Conservation (phyloP, 2,888 invertebrate species). For the Philhelius pedissequus region DNA sequence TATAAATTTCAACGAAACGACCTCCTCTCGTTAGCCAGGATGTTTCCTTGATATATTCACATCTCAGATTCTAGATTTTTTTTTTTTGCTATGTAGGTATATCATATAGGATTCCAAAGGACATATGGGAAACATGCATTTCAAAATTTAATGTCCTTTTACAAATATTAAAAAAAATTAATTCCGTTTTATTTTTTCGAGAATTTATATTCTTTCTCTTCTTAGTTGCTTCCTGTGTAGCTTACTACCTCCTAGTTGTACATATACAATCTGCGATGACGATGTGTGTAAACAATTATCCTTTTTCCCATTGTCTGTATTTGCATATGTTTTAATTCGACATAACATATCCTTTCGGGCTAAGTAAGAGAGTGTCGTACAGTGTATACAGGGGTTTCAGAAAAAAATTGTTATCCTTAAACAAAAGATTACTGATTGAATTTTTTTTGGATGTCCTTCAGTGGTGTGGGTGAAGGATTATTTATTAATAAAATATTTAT, state of each 20-base stretch:
- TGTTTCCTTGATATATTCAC: conserved; percentile 47
- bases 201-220: conserved; percentile 7
- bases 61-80: background rate
- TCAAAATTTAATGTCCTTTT: conserved; percentile 63
- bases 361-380: background rate
- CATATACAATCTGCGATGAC: background rate
- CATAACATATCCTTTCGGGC: conserved; percentile 43
- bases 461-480: conserved; percentile 3
- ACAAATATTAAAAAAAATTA: conserved; percentile 67
- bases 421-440: conserved; percentile 56
- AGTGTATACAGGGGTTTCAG: too few relatives aligned
- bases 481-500: conserved; percentile 64
- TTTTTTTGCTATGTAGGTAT: too few relatives aligned
- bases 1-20: conserved; percentile 2
- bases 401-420: background rate
- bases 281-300: conserved; percentile 16
- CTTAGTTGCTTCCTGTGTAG: background rate
- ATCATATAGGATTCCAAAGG: too few relatives aligned
- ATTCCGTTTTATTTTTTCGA: conserved; percentile 35
- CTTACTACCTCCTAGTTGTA: too few relatives aligned
- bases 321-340: conserved; percentile 66
- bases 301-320: conserved; percentile 49
- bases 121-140: conserved; percentile 36
- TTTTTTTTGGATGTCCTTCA: conserved; percentile 39
- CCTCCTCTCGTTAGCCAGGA: conserved; percentile 43